Conservation (phyloP, 1,140 invertebrate species). For the Leptinotarsa defecta region DNA sequence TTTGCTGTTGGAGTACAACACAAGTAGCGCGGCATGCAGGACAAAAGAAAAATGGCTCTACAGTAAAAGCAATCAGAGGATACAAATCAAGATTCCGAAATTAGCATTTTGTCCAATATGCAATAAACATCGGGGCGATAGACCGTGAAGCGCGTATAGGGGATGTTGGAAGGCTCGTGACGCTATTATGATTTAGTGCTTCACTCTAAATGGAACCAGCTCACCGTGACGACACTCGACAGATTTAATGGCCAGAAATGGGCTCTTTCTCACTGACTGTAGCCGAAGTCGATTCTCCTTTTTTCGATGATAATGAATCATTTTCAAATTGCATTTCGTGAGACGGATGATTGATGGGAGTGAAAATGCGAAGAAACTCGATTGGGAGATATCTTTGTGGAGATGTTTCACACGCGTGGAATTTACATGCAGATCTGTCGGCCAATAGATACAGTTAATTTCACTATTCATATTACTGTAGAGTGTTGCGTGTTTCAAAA, state of each 20-base stretch:
- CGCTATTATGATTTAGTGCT: constrained; percentile 35
- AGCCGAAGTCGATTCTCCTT: not conserved
- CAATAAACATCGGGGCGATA: constrained; percentile 40
- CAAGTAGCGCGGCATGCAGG: not conserved
- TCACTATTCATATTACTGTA: too few species aligned
- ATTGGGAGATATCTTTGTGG: too few species aligned
- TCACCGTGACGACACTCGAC: constrained; percentile 40
- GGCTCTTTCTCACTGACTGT: constrained; percentile 1
- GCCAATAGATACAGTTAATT: too few species aligned
- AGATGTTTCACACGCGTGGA: too few species aligned
- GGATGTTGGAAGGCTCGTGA: constrained; percentile 23
- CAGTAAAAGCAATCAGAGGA: not conserved
- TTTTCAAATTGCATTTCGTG: not conserved
- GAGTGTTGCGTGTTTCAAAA: too few species aligned
- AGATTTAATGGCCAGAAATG: constrained; percentile 27
- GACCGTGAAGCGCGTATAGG: constrained; percentile 18
- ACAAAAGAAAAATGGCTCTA: not conserved
- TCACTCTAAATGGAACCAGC: constrained; percentile 43
- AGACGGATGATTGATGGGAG: not conserved
- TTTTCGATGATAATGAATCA: not conserved
- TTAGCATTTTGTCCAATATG: constrained; percentile 48
- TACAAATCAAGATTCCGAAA: constrained; percentile 24
- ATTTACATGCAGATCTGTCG: too few species aligned
- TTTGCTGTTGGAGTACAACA: too few species aligned
- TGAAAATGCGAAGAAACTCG: not conserved